These are phyloP conservation scores for Psittacula cyanocephala DNA, from an alignment of 2,113 vertebrate species.

Conservation along the genomic window DNA sequence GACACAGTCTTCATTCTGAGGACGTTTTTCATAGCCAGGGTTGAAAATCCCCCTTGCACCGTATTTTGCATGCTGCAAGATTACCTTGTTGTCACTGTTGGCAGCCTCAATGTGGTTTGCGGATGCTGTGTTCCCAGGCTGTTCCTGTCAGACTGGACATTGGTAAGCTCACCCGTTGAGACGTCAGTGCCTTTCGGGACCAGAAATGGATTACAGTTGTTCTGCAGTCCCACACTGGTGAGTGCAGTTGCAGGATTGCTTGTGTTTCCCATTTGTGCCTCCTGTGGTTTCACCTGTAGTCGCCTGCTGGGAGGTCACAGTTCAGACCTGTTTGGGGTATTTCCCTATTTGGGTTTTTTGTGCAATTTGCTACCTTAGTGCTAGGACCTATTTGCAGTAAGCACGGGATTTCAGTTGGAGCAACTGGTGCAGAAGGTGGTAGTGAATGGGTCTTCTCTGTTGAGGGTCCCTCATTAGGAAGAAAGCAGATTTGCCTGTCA, in stretches of 20 bases:
- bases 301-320: background rate
- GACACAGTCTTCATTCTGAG: background rate
- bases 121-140: background rate
- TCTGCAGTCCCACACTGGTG: background rate
- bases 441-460: background rate
- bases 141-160: background rate
- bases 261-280: background rate
- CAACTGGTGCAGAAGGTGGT: background rate
- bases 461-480: background rate
- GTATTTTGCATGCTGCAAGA: background rate
- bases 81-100: background rate
- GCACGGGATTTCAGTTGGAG: accelerated
- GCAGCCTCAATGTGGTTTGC: accelerated
- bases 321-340: background rate
- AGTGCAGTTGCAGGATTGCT: background rate
- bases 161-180: background rate
- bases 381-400: accelerated
- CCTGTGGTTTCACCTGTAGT: background rate
- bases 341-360: accelerated
- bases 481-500: background rate
- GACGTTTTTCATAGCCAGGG: background rate
- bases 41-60: background rate
- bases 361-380: background rate
- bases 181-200: background rate
- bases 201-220: background rate